phyloP scores from a whole-genome alignment of 2,888 invertebrate genomes.

The Ormyrus pomaceus region DNA sequence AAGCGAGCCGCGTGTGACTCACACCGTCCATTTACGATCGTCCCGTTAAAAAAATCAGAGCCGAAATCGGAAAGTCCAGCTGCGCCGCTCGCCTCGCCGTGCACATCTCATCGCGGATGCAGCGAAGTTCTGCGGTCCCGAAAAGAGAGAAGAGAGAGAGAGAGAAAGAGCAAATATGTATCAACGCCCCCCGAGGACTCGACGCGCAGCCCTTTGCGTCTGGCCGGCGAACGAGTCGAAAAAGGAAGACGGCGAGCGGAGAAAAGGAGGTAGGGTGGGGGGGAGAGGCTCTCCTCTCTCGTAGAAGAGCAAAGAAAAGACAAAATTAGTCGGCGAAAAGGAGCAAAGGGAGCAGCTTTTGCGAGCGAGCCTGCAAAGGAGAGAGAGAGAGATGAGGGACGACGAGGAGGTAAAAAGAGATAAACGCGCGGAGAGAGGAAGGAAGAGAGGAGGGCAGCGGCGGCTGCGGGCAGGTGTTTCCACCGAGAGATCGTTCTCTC shows the following conservation, averaged over 20 bases:
- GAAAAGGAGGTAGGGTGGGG: neutral
- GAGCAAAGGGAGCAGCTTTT: neutral
- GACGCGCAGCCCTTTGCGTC: slow-evolving; percentile 52
- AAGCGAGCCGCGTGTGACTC: no score
- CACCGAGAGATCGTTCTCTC: slow-evolving; percentile 61
- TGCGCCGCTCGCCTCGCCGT: no score
- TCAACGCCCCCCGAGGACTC: slow-evolving; percentile 61
- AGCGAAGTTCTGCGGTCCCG: neutral
- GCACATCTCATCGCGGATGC: slow-evolving; percentile 26
- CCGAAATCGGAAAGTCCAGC: neutral
- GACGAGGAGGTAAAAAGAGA: slow-evolving; percentile 43
- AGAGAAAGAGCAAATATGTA: slow-evolving; percentile 61
- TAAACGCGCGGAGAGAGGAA: slow-evolving; percentile 19
- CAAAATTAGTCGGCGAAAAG: slow-evolving; percentile 52
- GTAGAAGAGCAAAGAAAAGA: slow-evolving; percentile 53
- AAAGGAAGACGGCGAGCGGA: slow-evolving; percentile 15
- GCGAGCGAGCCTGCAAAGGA: slow-evolving; percentile 38
- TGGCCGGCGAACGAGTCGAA: slow-evolving; percentile 49
- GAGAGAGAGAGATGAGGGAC: neutral
- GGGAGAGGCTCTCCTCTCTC: neutral
- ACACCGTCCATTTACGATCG: no score
- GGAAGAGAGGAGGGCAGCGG: slow-evolving; percentile 54
- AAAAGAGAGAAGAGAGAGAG: neutral
- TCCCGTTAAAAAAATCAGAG: neutral
- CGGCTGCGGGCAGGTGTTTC: slow-evolving; percentile 69